Evolutionary conservation across 2,797 vertebrate species (phyloP).

Genomic region (Sorex maritimensis): DNA sequence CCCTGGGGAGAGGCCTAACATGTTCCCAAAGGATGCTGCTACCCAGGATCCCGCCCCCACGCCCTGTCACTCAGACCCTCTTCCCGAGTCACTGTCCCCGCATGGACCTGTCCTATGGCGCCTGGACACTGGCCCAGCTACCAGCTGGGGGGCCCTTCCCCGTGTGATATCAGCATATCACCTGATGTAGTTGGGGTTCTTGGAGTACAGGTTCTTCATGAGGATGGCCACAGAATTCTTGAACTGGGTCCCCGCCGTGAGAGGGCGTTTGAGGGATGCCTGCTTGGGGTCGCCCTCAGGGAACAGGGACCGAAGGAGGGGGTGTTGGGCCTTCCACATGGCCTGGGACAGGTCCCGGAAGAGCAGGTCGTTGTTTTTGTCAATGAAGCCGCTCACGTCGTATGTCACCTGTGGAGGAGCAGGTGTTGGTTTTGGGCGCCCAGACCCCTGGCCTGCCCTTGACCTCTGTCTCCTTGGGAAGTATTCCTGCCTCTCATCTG

Average conservation of each 20-base stretch:
- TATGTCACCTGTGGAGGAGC: constrained; percentile 90
- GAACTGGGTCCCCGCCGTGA: constrained; percentile 91
- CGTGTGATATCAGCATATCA: constrained; percentile 23
- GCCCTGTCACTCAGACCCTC: background rate
- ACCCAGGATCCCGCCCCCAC: background rate
- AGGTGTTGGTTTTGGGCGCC: background rate
- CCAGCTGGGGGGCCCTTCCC: background rate
- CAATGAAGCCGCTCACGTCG: constrained; percentile 89
- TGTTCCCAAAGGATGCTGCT: no score
- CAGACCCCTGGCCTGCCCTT: background rate
- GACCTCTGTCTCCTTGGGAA: background rate
- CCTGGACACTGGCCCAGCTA: background rate
- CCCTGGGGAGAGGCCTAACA: background rate
- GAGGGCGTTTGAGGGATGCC: constrained; percentile 90
- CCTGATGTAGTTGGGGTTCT: constrained; percentile 94
- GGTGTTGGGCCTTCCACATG: constrained; percentile 91
- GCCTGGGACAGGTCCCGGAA: constrained; percentile 91
- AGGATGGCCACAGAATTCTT: constrained; percentile 90
- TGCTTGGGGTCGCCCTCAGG: constrained; percentile 91
- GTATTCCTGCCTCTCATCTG: background rate
- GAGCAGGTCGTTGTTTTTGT: constrained; percentile 93
- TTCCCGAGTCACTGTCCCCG: background rate
- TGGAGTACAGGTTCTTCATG: constrained; percentile 93
- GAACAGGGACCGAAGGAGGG: constrained; percentile 89
- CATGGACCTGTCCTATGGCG: background rate